Base-by-base conservation (phyloP, 2,888 invertebrate species). In the Pachliopta kotzebuea region DNA sequence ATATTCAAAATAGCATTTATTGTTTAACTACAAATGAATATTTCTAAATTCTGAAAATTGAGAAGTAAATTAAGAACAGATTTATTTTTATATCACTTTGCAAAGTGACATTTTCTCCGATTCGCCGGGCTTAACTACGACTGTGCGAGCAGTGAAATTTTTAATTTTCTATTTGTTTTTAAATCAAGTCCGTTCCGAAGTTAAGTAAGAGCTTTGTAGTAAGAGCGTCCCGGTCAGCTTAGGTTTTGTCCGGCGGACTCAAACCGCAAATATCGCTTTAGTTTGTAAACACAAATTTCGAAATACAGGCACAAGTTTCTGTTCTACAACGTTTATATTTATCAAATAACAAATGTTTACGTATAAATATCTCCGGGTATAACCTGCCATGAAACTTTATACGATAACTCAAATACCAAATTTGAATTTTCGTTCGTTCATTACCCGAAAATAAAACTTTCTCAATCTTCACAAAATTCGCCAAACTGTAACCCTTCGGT, bases 401-500 rank as follows among this genome's bases (percentile, higher is more conserved):
- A 60, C 17, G 37, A n/a, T 56, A 57, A 60, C 52, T 60, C 60
- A 57, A 54, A 53, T 65, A 59, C 49, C 62, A 62, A 59, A 59
- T 59, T 56, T 56, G 54, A 49, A 21, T 52, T 37, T 62, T 62
- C 26, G 23, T n/a, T 53, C 53, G 56, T 18, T 60, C 59, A 62
- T 53, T 58, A 60, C 26, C 54, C 29, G 21, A 29, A 37, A 63
- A 58, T 58, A 20, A 53, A 57, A 62, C 65, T 61, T 77, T 76
- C 72, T 71, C 72, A 73, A 79, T 80, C 79, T 74, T 70, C 74
- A 74, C 74, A 72, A 71, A 72, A 77, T 72, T 76, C 73, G 75
- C 79, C 76, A 72, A 76, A 76, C 80, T 84, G 81, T 83, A 80
- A 80, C 80, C n/a, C 78, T 81, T 81, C 77, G 80, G 83, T 85